These are phyloP conservation scores for Drosophila melanosoma DNA, from an alignment of 2,888 invertebrate species.

Conservation along the genomic window DNA sequence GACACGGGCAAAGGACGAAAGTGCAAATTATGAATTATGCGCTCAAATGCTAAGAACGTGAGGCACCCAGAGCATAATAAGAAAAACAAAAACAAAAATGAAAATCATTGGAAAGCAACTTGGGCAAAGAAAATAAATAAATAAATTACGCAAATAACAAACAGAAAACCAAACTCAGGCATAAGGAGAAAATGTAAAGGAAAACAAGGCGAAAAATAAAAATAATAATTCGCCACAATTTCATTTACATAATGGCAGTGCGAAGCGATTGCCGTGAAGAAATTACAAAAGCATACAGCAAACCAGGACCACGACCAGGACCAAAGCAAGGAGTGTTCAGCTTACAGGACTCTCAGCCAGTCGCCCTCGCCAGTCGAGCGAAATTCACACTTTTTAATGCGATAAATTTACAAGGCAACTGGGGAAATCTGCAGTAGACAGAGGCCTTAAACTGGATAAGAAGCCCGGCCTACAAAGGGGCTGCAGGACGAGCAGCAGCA, in stretches of 20 bases:
- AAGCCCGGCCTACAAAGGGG: conserved; percentile 17
- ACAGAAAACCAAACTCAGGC: conserved; percentile 27
- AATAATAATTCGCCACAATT: conserved; percentile 78
- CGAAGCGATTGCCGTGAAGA: conserved; percentile 56
- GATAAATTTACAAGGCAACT: conserved; percentile 82
- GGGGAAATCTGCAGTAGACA: conserved; percentile 79
- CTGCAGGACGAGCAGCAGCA: not conserved
- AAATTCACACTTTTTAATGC: conserved; percentile 81
- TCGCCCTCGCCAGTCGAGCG: conserved; percentile 20
- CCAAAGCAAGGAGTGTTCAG: no score
- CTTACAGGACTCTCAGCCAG: not conserved
- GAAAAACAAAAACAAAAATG: conserved; percentile 24
- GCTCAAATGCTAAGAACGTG: conserved; percentile 37
- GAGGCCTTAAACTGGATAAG: conserved; percentile 58
- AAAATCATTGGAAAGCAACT: conserved; percentile 29
- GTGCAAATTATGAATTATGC: conserved; percentile 74
- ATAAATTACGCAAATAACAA: conserved; percentile 69
- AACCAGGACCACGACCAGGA: not conserved
- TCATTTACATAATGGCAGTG: conserved; percentile 82
- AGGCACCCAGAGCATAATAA: conserved; percentile 32
- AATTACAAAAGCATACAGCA: conserved; percentile 36
- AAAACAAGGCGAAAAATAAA: conserved; percentile 41
- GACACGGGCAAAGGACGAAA: conserved; percentile 17
- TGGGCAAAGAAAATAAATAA: conserved; percentile 57
- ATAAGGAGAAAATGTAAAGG: not conserved